Conservation (phyloP, 2,797 vertebrate genomes). For the Manis javanica region DNA sequence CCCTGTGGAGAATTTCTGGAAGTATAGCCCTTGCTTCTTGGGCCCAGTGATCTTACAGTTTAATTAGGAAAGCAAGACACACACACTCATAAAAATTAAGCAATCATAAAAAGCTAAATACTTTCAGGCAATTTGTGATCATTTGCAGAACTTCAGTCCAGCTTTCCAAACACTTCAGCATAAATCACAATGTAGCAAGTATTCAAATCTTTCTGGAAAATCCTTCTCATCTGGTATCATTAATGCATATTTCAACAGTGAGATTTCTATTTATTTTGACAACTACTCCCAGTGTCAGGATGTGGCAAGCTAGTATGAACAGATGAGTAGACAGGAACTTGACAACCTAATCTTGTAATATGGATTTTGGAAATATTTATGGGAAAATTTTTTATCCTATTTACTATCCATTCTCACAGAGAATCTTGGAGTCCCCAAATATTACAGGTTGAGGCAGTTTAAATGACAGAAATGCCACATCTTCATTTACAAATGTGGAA, state of each 20-base stretch:
- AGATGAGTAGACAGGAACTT: conserved; percentile 31
- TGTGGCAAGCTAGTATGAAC: conserved; percentile 8
- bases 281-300: conserved; percentile 39
- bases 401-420: not conserved
- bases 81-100: conserved; percentile 50
- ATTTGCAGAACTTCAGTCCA: conserved; percentile 56
- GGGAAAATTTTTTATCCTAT: not conserved
- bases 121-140: conserved; percentile 30
- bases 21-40: not conserved
- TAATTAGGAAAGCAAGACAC: conserved; percentile 37
- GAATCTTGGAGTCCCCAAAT: not conserved
- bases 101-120: conserved; percentile 2
- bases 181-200: conserved; percentile 47
- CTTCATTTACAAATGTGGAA: not conserved
- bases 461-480: not conserved
- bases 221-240: conserved; percentile 17
- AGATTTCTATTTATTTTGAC: conserved; percentile 64
- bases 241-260: conserved; percentile 32
- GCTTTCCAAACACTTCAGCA: conserved; percentile 49
- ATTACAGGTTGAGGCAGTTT: not conserved
- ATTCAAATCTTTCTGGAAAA: conserved; percentile 66
- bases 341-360: conserved; percentile 54
- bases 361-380: conserved; percentile 45
- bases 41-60: not conserved
- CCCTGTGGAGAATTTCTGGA: not conserved